Evolutionary conservation across 1,140 invertebrate species (phyloP).

Genomic region (Gryllus bimaculatus): DNA sequence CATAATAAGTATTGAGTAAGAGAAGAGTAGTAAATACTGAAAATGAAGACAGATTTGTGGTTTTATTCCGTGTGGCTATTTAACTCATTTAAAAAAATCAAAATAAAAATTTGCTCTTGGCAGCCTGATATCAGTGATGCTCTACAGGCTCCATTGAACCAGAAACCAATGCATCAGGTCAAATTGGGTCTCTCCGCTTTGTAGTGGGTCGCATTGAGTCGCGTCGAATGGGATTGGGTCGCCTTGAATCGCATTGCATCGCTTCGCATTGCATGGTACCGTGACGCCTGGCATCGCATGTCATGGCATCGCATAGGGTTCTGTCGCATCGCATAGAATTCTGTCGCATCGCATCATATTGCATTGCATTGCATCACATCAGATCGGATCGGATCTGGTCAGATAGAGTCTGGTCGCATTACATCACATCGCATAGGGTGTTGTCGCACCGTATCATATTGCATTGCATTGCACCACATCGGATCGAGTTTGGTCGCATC

Average conservation of each 20-base stretch:
- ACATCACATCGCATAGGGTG: constrained; percentile 7
- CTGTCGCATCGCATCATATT: constrained; percentile 15
- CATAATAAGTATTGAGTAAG: too few relatives aligned
- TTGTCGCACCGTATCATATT: neutral
- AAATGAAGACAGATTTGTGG: too few relatives aligned
- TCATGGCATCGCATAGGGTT: constrained; percentile 11
- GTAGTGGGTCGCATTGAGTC: constrained; percentile 7
- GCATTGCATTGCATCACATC: constrained; percentile 12
- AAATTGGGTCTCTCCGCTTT: neutral
- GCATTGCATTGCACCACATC: neutral
- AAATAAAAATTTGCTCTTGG: too few relatives aligned
- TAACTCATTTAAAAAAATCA: too few relatives aligned
- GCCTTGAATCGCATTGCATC: constrained; percentile 11
- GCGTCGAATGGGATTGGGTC: constrained; percentile 13
- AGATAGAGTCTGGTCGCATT: too few relatives aligned
- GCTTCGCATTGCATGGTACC: constrained; percentile 8
- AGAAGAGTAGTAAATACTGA: too few relatives aligned
- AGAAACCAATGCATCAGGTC: neutral
- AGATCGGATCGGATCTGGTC: constrained; percentile 9
- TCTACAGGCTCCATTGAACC: too few relatives aligned
- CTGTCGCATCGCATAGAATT: constrained; percentile 11
- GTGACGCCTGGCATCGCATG: constrained; percentile 6
- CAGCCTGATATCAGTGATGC: too few relatives aligned
- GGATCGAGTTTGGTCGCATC: neutral
- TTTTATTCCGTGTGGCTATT: too few relatives aligned